A percentile compares a stretch with the other conserved stretches of the same genome.
These are phyloP conservation scores for Clinocottus analis DNA, from an alignment of 2,113 vertebrate species.

Conservation along the genomic window DNA sequence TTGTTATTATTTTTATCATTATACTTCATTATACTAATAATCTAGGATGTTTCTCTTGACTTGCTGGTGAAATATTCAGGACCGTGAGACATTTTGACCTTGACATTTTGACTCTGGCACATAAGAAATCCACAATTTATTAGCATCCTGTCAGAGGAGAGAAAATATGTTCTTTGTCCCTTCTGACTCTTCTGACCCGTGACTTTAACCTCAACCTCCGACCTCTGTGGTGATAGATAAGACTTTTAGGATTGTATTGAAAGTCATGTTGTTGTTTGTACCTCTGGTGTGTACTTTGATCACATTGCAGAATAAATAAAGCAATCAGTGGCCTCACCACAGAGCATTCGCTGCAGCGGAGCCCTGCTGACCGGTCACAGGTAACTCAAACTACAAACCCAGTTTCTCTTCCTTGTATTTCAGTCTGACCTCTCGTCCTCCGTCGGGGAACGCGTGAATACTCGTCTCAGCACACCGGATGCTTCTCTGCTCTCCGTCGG, in stretches of 20 bases:
- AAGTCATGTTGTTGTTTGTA: neutral
- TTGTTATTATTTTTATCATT: too few relatives aligned
- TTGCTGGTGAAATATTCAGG: neutral
- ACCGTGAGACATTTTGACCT: neutral
- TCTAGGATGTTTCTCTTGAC: neutral
- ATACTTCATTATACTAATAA: too few relatives aligned
- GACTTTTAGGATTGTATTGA: neutral
- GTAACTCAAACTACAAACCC: neutral
- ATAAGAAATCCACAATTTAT: neutral
- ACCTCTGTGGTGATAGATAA: neutral
- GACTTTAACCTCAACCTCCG: neutral
- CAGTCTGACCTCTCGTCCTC: neutral
- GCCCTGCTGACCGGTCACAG: slow-evolving; percentile 6
- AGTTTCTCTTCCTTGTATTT: neutral
- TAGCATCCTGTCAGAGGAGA: neutral
- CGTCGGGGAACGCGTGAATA: neutral
- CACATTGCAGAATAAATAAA: slow-evolving; percentile 24
- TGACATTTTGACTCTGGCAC: neutral
- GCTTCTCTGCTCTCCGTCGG: neutral
- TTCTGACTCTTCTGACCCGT: neutral
- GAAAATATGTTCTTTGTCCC: neutral
- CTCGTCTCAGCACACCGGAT: neutral
- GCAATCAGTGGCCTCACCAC: neutral
- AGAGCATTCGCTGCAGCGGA: neutral
- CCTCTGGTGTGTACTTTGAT: slow-evolving; percentile 25